These are phyloP conservation scores for Tenthredo livida DNA, from an alignment of 2,888 invertebrate genomes.

Conservation along the genomic window DNA sequence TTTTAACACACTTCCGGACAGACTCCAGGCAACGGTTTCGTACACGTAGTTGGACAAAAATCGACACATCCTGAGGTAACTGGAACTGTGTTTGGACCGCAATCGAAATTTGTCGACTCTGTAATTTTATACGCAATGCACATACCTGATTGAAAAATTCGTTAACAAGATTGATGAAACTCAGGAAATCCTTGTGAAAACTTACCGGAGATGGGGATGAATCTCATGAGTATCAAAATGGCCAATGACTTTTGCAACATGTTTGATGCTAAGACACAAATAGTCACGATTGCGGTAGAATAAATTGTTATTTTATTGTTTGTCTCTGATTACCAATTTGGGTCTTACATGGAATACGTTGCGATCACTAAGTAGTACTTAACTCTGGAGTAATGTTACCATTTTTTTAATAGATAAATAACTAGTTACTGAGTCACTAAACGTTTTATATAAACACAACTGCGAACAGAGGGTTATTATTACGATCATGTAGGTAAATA, in stretches of 20 bases:
- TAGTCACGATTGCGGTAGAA: neutral
- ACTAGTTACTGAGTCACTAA: neutral
- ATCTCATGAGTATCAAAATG: neutral
- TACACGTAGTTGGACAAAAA: slow-evolving; percentile 6
- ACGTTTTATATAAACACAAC: neutral
- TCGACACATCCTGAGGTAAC: neutral
- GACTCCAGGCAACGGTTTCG: neutral
- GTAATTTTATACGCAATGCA: neutral
- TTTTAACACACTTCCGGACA: neutral
- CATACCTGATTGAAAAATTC: neutral
- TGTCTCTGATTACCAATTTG: neutral
- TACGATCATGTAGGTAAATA: neutral
- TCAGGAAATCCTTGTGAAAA: neutral
- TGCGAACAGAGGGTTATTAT: neutral
- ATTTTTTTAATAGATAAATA: neutral
- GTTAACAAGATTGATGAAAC: neutral
- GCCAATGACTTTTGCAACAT: neutral
- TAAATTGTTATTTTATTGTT: no score
- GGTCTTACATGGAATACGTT: neutral
- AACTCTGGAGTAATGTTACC: neutral
- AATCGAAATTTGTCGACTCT: neutral
- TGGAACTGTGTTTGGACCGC: slow-evolving; percentile 1
- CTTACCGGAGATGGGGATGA: neutral
- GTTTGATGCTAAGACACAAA: neutral
- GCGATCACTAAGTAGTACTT: neutral